A percentile compares a stretch with the other conserved stretches of the same genome.
Conservation (phyloP, 2,113 vertebrate genomes). For the Empidonax traillii region DNA sequence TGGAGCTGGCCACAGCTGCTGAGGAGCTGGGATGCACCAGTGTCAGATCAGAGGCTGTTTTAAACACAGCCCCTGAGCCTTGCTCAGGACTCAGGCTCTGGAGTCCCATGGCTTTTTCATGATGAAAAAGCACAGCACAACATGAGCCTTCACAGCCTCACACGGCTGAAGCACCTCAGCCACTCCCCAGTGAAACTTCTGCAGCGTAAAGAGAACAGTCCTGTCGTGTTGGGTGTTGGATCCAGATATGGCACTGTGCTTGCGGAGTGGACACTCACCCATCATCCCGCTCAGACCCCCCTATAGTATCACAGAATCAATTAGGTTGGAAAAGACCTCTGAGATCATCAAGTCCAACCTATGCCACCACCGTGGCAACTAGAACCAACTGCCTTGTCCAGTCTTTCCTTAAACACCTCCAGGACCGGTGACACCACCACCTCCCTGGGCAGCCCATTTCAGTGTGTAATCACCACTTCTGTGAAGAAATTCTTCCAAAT, state of each 20-base stretch:
- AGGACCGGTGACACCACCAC: neutral
- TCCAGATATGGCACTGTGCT: neutral
- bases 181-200: neutral
- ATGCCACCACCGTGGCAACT: neutral
- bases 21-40: fast-evolving
- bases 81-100: neutral
- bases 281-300: fast-evolving
- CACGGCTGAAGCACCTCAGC: fast-evolving
- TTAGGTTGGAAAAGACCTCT: neutral
- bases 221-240: fast-evolving
- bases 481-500: neutral
- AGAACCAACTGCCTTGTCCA: fast-evolving
- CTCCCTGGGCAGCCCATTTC: neutral
- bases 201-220: neutral
- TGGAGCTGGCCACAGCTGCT: neutral
- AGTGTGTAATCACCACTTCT: neutral
- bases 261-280: fast-evolving
- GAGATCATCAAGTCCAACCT: neutral
- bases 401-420: neutral
- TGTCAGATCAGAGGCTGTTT: neutral
- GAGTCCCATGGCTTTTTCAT: neutral
- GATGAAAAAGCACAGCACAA: neutral
- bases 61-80: neutral
- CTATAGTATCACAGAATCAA: neutral
- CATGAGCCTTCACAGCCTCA: neutral